phyloP scores from a whole-genome alignment of 2,113 vertebrate genomes.

The Haemorhous mexicanus region DNA sequence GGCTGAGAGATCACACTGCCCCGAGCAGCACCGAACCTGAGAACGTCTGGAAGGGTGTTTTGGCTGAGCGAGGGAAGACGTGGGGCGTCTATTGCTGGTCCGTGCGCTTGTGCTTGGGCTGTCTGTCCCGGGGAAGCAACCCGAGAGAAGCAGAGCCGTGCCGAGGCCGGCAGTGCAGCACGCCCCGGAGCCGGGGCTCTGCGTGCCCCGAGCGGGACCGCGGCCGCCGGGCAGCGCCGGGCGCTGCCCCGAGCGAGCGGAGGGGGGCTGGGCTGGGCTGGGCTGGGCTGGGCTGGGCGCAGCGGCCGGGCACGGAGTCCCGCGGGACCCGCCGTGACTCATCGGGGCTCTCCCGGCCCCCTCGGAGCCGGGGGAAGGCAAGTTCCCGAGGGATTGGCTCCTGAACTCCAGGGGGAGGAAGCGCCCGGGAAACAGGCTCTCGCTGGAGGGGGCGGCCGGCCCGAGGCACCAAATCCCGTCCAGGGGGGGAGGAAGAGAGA shows the following conservation, averaged over 20 bases:
- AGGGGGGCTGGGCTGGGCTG: not conserved
- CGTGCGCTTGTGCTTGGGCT: not conserved
- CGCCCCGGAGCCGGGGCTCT: not conserved
- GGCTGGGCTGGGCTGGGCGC: not conserved
- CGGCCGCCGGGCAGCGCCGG: not conserved
- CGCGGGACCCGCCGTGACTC: not conserved
- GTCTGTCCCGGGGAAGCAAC: not conserved
- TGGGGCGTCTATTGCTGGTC: rapidly evolving
- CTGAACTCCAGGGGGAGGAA: not conserved
- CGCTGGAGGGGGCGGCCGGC: too few relatives aligned
- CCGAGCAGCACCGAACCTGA: not conserved
- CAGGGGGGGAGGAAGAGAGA: not conserved
- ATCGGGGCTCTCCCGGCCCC: too few relatives aligned
- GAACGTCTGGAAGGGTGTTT: rapidly evolving
- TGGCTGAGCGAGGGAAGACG: not conserved
- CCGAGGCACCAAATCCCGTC: not conserved
- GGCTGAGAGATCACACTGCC: not conserved
- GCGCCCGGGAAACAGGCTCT: not conserved
- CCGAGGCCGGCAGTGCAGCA: too few relatives aligned
- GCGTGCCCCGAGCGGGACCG: not conserved
- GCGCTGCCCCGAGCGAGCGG: not conserved
- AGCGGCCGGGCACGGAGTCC: not conserved
- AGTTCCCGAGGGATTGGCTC: not conserved
- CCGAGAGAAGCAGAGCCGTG: not conserved
- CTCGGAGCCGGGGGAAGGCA: not conserved